phyloP scores from a whole-genome alignment of 2,888 invertebrate species.

The Sinelater perroti region DNA sequence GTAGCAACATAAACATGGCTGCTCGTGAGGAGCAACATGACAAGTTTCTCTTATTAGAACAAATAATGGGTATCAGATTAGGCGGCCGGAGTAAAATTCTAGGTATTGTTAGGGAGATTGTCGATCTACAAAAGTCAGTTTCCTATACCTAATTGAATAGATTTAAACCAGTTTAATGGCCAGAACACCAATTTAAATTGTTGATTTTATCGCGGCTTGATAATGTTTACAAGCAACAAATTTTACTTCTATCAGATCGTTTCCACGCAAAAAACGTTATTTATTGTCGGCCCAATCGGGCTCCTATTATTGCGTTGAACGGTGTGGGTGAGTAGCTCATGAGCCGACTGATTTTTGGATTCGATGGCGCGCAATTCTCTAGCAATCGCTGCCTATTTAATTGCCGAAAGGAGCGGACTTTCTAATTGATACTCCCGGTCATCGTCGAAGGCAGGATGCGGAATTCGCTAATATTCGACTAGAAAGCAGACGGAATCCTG shows the following conservation, averaged over 20 bases:
- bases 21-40: conserved; percentile 16
- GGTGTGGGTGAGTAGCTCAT: conserved; percentile 42
- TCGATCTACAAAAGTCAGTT: conserved; percentile 26
- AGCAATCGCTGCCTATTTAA: no score
- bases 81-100: conserved; percentile 14
- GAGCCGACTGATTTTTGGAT: conserved; percentile 11
- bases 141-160: conserved; percentile 29
- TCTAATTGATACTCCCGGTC: conserved; percentile 9
- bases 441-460: conserved; percentile 4
- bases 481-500: conserved; percentile 34
- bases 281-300: conserved; percentile 41
- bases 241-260: conserved; percentile 45
- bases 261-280: conserved; percentile 38
- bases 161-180: conserved; percentile 33
- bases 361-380: no score
- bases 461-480: conserved; percentile 28
- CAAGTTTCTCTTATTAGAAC: conserved; percentile 19
- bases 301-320: conserved; percentile 43
- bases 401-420: conserved; percentile 3
- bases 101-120: conserved; percentile 23
- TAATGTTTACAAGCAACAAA: conserved; percentile 48
- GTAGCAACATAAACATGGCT: neutral
- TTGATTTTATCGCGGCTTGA: conserved; percentile 37
- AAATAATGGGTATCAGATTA: conserved; percentile 14
- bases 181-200: conserved; percentile 36